phyloP scores from a whole-genome alignment of 2,113 vertebrate species.

The Caranx ignobilis region DNA sequence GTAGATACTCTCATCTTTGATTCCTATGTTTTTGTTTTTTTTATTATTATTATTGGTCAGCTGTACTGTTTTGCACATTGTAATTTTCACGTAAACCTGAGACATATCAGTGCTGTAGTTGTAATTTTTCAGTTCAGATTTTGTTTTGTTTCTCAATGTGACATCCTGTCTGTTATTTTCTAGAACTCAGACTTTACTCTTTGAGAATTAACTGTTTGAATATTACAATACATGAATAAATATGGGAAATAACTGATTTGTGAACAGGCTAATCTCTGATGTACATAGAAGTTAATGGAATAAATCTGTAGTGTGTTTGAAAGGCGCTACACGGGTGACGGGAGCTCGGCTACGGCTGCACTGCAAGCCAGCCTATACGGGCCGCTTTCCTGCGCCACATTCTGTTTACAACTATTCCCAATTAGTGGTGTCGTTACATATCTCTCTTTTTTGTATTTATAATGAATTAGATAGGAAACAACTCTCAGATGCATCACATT shows the following conservation, averaged over 20 bases:
- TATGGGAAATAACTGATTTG: conserved; percentile 72
- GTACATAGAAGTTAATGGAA: conserved; percentile 69
- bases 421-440: conserved; percentile 92
- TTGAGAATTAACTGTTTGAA: conserved; percentile 77
- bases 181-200: conserved; percentile 79
- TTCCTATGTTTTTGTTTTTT: conserved; percentile 49
- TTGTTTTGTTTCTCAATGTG: conserved; percentile 60
- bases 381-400: conserved; percentile 80
- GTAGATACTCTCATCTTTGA: conserved; percentile 87
- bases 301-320: conserved; percentile 64
- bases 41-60: conserved; percentile 80
- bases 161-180: conserved; percentile 77
- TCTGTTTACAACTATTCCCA: conserved; percentile 95
- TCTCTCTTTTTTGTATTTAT: conserved; percentile 90
- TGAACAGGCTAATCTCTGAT: conserved; percentile 76
- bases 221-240: conserved; percentile 69
- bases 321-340: conserved; percentile 66
- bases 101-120: conserved; percentile 65
- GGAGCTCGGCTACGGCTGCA: conserved; percentile 43
- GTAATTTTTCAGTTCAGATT: conserved; percentile 29
- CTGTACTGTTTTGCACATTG: conserved; percentile 93
- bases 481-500: conserved; percentile 65
- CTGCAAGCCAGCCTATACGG: conserved; percentile 38
- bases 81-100: conserved; percentile 86
- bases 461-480: conserved; percentile 72